phyloP scores from a whole-genome alignment of 2,888 invertebrate genomes.

The Drosophila paramelanica region DNA sequence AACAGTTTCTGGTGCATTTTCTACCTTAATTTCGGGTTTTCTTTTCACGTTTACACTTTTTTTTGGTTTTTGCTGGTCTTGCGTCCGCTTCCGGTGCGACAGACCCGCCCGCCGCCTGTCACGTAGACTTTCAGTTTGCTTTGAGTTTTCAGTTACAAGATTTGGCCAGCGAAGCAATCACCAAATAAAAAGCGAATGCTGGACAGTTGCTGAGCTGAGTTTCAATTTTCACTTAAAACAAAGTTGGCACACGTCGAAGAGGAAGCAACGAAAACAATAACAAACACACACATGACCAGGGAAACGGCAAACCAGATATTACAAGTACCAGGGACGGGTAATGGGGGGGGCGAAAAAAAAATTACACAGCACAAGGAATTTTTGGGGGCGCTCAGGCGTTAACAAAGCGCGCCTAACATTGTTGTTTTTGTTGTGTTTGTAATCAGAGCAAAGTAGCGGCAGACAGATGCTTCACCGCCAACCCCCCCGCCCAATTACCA shows the following conservation, averaged over 20 bases:
- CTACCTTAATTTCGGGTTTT: not conserved
- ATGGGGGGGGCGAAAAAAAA: not conserved
- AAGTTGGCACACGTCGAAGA: constrained; percentile 65
- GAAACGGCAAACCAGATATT: constrained; percentile 8
- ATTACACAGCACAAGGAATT: constrained; percentile 24
- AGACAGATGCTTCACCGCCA: constrained; percentile 50
- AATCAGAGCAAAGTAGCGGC: constrained; percentile 71
- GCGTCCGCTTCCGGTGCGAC: constrained; percentile 38
- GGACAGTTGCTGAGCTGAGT: constrained; percentile 79
- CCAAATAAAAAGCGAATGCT: constrained; percentile 67
- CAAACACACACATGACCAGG: constrained; percentile 17
- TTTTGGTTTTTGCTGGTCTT: not conserved
- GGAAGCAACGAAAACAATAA: constrained; percentile 1
- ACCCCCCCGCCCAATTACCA: not conserved
- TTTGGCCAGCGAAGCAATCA: constrained; percentile 65
- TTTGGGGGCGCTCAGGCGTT: constrained; percentile 52
- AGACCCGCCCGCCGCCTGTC: constrained; percentile 38
- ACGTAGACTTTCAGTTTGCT: constrained; percentile 69
- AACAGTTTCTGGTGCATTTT: not conserved
- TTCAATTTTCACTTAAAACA: constrained; percentile 79
- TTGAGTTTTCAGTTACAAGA: constrained; percentile 75
- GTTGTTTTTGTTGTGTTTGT: constrained; percentile 60
- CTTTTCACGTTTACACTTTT: not conserved
- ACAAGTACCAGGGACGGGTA: constrained; percentile 4
- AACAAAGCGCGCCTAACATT: constrained; percentile 58